Conservation (phyloP, 2,888 invertebrate species). For the Eutolmus rufibarbis region DNA sequence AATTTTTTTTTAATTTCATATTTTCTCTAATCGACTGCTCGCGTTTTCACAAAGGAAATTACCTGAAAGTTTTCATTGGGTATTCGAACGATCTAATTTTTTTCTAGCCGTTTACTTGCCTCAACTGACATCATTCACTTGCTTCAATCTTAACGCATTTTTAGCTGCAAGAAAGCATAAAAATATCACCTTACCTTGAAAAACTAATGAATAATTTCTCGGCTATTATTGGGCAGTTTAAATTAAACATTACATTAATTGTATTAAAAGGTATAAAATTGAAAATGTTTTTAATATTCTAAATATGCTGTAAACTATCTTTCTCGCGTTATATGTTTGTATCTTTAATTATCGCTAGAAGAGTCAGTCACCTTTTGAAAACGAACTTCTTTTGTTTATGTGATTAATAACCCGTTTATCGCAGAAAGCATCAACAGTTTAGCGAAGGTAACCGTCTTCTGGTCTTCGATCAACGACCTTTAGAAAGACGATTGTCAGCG, state of each 20-base stretch:
- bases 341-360: neutral
- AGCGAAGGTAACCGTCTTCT: neutral
- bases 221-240: neutral
- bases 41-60: neutral
- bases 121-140: neutral
- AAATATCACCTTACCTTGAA: neutral
- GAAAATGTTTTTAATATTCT: neutral
- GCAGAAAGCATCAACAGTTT: neutral
- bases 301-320: neutral
- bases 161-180: neutral
- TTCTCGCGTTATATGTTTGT: neutral
- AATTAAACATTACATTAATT: neutral
- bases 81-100: neutral
- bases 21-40: neutral
- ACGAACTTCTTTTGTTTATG: neutral
- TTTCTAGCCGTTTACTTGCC: neutral
- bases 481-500: neutral
- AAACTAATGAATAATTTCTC: neutral
- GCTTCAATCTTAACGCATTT: neutral
- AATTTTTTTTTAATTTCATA: neutral
- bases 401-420: neutral
- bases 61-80: neutral
- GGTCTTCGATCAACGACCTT: neutral
- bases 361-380: neutral
- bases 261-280: neutral